Evolutionary conservation across 2,888 invertebrate genomes (phyloP).

Genomic region (Apamea anceps): DNA sequence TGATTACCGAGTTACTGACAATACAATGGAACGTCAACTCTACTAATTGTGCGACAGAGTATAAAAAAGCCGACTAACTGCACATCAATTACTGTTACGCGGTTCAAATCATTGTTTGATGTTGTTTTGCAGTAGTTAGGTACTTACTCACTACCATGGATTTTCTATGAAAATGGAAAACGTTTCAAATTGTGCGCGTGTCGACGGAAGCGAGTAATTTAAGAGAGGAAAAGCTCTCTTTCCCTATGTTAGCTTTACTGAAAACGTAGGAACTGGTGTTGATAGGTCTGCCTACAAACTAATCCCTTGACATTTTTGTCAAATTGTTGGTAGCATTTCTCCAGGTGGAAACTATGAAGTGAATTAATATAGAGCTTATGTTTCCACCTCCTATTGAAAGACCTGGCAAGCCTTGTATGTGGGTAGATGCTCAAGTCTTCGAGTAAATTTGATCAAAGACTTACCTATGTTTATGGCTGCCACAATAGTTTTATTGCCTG

Average conservation of each 20-base stretch:
- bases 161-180: slow-evolving; percentile 7
- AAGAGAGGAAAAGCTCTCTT: not conserved
- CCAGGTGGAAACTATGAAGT: not conserved
- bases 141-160: not conserved
- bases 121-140: slow-evolving; percentile 32
- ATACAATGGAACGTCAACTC: slow-evolving; percentile 64
- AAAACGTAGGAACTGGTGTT: not conserved
- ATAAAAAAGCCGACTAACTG: slow-evolving; percentile 64
- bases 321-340: not conserved
- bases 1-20: slow-evolving; percentile 49
- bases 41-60: slow-evolving; percentile 57
- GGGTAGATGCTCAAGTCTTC: not conserved
- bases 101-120: slow-evolving; percentile 47
- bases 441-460: not conserved
- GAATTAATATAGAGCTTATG: too few species aligned
- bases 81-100: slow-evolving; percentile 66
- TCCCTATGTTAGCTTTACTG: not conserved
- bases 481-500: slow-evolving; percentile 13
- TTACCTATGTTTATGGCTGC: slow-evolving; percentile 3
- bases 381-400: not conserved
- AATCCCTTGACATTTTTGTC: not conserved
- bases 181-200: not conserved
- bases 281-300: not conserved
- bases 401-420: not conserved
- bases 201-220: not conserved